Conservation (phyloP, 1,140 invertebrate genomes). For the Chymomyza costata region DNA sequence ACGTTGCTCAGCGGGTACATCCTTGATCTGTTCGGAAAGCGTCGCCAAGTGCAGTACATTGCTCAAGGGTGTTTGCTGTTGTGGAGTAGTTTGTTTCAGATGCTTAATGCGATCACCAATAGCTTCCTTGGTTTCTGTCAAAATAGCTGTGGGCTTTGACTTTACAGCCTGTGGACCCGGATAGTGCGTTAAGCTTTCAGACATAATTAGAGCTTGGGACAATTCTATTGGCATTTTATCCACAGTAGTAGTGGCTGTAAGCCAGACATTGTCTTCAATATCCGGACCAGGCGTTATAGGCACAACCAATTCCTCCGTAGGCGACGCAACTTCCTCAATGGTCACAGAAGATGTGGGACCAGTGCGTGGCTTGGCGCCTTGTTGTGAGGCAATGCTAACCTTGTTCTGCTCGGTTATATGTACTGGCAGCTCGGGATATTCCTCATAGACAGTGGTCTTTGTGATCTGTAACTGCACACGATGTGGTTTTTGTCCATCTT, state of each 20-base stretch:
- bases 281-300: slow-evolving; percentile 74
- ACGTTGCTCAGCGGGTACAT: slow-evolving; percentile 78
- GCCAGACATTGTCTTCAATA: slow-evolving; percentile 44
- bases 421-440: slow-evolving; percentile 58
- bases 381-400: slow-evolving; percentile 57
- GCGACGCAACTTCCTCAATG: slow-evolving; percentile 76
- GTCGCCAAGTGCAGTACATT: slow-evolving; percentile 80
- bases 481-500: slow-evolving; percentile 33
- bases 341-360: slow-evolving; percentile 73
- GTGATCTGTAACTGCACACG: slow-evolving; percentile 66
- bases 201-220: slow-evolving; percentile 52
- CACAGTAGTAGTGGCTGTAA: slow-evolving; percentile 31
- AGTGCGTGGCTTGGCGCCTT: slow-evolving; percentile 34
- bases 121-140: slow-evolving; percentile 49
- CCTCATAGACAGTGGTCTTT: slow-evolving; percentile 64
- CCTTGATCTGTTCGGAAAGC: slow-evolving; percentile 77
- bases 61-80: slow-evolving; percentile 54
- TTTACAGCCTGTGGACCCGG: slow-evolving; percentile 35
- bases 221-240: slow-evolving; percentile 36
- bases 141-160: slow-evolving; percentile 12
- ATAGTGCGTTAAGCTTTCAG: slow-evolving; percentile 57
- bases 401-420: slow-evolving; percentile 66
- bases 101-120: slow-evolving; percentile 64
- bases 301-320: slow-evolving; percentile 73
- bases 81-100: slow-evolving; percentile 43